Evolutionary conservation across 1,140 invertebrate species (phyloP).

Genomic region (honey bee (Apis mellifera)): DNA sequence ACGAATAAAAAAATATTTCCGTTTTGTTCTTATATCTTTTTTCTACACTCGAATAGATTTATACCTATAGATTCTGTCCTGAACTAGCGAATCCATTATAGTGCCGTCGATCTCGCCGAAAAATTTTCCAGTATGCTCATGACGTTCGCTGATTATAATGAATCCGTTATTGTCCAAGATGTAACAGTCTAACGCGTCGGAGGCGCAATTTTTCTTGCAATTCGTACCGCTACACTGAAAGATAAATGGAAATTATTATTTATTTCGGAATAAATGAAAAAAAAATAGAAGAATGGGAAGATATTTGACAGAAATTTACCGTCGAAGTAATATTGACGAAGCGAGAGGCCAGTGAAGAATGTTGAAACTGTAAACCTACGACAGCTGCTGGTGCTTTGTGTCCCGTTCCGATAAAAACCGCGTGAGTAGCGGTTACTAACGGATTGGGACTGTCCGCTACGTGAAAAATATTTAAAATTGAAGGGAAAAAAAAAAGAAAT

Average conservation of each 20-base stretch:
- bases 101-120: conserved; percentile 97
- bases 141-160: conserved; percentile 93
- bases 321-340: conserved; percentile 93
- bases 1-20: neutral
- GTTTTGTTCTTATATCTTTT: neutral
- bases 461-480: neutral
- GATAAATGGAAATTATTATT: conserved; percentile 29
- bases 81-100: conserved; percentile 95
- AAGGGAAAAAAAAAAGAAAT: neutral
- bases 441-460: conserved; percentile 82
- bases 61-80: conserved; percentile 91
- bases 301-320: conserved; percentile 77
- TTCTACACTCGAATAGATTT: neutral
- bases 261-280: no score
- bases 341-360: conserved; percentile 89
- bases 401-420: conserved; percentile 93
- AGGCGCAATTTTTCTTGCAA: conserved; percentile 92
- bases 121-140: conserved; percentile 92
- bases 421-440: conserved; percentile 93
- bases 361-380: conserved; percentile 93
- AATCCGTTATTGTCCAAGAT: conserved; percentile 96
- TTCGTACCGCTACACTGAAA: conserved; percentile 87
- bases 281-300: conserved; percentile 47
- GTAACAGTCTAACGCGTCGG: conserved; percentile 94
- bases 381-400: conserved; percentile 94